A percentile compares a stretch with the other conserved stretches of the same genome.
Evolutionary conservation across 2,888 invertebrate species (phyloP).

Genomic region (Rutpela maculata): DNA sequence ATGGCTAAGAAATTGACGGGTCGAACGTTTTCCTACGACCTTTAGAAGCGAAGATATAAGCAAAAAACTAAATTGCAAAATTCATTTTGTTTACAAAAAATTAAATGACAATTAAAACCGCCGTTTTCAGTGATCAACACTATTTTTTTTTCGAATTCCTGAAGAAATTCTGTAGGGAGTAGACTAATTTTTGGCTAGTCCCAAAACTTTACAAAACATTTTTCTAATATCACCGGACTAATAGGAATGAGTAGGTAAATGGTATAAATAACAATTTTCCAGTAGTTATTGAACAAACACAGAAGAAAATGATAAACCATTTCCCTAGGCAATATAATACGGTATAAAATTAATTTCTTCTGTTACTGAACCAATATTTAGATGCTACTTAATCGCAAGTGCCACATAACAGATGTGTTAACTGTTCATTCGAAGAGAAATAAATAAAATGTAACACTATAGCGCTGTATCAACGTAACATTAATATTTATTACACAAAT

Average conservation of each 20-base stretch:
- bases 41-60: too few species aligned
- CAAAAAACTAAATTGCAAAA: too few species aligned
- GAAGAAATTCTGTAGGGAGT: too few species aligned
- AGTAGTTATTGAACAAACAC: neutral
- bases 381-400: neutral
- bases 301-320: neutral
- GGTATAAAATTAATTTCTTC: slow-evolving; percentile 7
- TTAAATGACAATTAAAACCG: too few species aligned
- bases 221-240: too few species aligned
- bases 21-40: too few species aligned
- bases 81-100: too few species aligned
- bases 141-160: too few species aligned
- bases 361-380: slow-evolving; percentile 17
- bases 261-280: neutral
- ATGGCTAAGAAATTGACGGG: too few species aligned
- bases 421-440: slow-evolving; percentile 29
- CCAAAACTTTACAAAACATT: too few species aligned
- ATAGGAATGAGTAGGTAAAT: neutral
- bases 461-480: neutral
- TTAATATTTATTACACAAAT: neutral
- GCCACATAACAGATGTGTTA: slow-evolving; percentile 24
- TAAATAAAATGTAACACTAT: slow-evolving; percentile 25
- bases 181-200: too few species aligned
- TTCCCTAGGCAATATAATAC: neutral
- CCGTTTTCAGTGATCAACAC: too few species aligned